Base-by-base conservation (phyloP, 2,113 vertebrate species). In the Leucosticte australis region DNA sequence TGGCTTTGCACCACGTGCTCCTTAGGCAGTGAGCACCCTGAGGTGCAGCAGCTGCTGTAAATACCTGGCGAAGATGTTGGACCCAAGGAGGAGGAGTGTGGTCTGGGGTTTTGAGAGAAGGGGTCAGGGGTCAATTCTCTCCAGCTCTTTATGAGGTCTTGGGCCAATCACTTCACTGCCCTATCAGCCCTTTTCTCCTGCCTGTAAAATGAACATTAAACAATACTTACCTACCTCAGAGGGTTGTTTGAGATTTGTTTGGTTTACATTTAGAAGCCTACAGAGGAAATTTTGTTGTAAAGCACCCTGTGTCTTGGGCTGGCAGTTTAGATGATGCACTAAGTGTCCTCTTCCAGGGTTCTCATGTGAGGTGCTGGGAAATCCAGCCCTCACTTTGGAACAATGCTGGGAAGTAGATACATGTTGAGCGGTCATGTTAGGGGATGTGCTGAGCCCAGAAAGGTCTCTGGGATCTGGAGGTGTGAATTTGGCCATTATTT, bases 191-290 rank as follows among this genome's bases (percentile, higher is more conserved):
- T 83, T 67, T 87, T 86, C 56, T 90, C 42, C 86, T 78, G 62
- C 52, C 30, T 95, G 69, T 91, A 88, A 82, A 94, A 87, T 0
- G 0, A 69, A 92, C 24, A 94, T 97, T 95, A 97, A 95, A 96
- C 5, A 6, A 88, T 77, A 75, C 10, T 83, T 96, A 42, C 83
- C 96, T 93, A 93, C 94, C 95, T 95, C 91, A 92, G 87, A 95
- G 94, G 81, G 83, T 83, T 95, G 92, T 94, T 94, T 81, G 87
- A 96, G 46, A 92, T 62, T 94, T 94, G 71, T 87, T 95, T 80
- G 62, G 64, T 70, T 80, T 80, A 31, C 16, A 11, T 53, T 37
- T 89, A n/a, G 80, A 90, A 89, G 53, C 7, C 22, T 8, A 9
- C 10, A 50, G 62, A 49, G 11, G 23, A 83, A 88, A 74, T 56